Evolutionary conservation across 2,113 vertebrate genomes (phyloP).

Genomic region (Hippolais icterina): DNA sequence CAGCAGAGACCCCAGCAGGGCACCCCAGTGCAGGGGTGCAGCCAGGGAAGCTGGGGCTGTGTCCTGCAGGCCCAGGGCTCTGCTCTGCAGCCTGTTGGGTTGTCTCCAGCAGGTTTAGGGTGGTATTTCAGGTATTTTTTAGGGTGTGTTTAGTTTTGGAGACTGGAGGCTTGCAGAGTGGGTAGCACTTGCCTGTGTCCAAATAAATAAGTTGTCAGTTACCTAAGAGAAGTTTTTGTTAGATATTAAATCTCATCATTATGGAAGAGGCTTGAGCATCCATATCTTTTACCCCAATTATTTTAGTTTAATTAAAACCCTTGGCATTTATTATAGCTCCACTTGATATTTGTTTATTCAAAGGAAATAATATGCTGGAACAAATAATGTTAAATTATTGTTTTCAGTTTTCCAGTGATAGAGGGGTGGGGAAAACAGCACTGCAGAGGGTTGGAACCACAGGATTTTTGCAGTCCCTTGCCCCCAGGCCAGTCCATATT

Average conservation of each 20-base stretch:
- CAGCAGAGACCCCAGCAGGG: neutral
- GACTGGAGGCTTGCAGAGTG: neutral
- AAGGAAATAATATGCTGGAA: neutral
- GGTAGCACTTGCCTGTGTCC: neutral
- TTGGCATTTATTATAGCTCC: neutral
- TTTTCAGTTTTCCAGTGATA: neutral
- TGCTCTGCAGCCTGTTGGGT: neutral
- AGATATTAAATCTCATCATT: neutral
- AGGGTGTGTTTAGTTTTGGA: neutral
- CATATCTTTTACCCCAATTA: fast-evolving
- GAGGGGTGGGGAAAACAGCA: neutral
- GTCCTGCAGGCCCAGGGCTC: neutral
- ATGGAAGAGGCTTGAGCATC: neutral
- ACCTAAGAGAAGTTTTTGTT: neutral
- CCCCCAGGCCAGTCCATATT: neutral
- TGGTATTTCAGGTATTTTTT: too few species aligned
- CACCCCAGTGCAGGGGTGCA: neutral
- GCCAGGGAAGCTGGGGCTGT: neutral
- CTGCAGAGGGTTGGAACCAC: neutral
- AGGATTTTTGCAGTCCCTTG: neutral
- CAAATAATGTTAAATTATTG: neutral
- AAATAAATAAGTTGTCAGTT: neutral
- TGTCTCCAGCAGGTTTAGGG: neutral
- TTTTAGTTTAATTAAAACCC: neutral
- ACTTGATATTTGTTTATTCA: neutral